phyloP scores from a whole-genome alignment of 30 jellyfish, hydroid and myxozoan species.

The Aurelia aurita region DNA sequence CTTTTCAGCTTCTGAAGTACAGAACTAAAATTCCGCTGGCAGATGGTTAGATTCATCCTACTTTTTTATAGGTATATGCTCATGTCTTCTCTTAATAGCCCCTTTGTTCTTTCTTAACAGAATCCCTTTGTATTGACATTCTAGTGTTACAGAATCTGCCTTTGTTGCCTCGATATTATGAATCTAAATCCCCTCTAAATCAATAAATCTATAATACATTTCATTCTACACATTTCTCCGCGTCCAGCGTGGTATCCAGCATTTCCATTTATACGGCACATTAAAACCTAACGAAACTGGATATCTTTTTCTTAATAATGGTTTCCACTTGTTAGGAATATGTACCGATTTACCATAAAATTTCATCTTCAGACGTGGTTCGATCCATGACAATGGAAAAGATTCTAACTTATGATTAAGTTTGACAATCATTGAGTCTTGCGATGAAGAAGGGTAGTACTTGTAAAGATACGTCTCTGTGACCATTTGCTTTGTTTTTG shows the following conservation, averaged over 20 bases:
- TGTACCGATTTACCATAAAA: conserved; percentile 51
- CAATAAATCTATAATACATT: too few species aligned
- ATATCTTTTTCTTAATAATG: conserved; percentile 55
- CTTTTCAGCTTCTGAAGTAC: too few species aligned
- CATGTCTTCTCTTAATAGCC: too few species aligned
- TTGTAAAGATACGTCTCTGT: conserved; percentile 36
- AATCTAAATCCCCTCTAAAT: too few species aligned
- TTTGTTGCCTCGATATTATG: too few species aligned
- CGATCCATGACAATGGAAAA: conserved; percentile 74
- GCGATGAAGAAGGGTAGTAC: conserved; percentile 76
- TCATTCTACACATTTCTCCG: background rate
- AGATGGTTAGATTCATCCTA: too few species aligned
- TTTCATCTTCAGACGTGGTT: conserved; percentile 21
- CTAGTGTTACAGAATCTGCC: too few species aligned
- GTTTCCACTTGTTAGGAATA: conserved; percentile 44
- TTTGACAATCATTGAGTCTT: conserved; percentile 70
- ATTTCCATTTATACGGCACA: conserved; percentile 90
- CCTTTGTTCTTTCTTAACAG: too few species aligned
- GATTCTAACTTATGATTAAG: conserved; percentile 67
- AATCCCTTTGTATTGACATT: too few species aligned
- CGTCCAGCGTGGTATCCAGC: conserved; percentile 67
- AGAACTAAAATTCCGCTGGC: too few species aligned
- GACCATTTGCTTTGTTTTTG: conserved; percentile 7
- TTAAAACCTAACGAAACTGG: conserved; percentile 39
- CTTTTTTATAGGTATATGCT: too few species aligned